Base-by-base conservation (phyloP, 2,113 vertebrate species). In the Tragelaphus scriptus region DNA sequence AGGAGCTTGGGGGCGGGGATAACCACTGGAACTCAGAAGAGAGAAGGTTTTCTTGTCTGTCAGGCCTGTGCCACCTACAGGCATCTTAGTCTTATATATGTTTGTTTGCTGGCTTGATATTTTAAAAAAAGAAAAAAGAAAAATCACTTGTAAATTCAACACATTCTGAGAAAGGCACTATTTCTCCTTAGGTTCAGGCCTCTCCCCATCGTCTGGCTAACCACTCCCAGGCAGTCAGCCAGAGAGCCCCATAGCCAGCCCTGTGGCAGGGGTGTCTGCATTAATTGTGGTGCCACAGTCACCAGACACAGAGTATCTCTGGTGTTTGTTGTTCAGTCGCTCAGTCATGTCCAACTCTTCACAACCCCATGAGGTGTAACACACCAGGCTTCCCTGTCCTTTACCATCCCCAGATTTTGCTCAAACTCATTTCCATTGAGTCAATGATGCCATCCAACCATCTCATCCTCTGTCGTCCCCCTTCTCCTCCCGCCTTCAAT, bases 21-120 rank as follows among this genome's bases (percentile, higher is more conserved):
- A 21, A 36, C 32, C 14, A 36, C 1, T 1, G 4, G 1, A 40
- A 25, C 7, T 16, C 25, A 55, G 58, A 56, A 58, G 0, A 26
- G 11, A 88, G 58, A 90, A 79, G 36, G 9, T 17, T 47, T 94
- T 90, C 65, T 65, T 12, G 49, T n/a, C 10, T 63, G 10, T n/a
- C 40, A 47, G 28, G 26, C 26, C 53, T 51, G 15, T 4, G 90
- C 16, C 17, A 65, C 53, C n/a, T 21, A n/a, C 17, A 80, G 28
- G 10, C 12, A 28, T 3, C 1, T 80, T 44, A 44, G 11, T 44
- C 58, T 77, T 82, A 58, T 85, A 47, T 21, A 17, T 36, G 28
- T 23, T 49, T 87, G 32, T 44, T 56, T 82, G 28, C 26, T 51
- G 56, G 53, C 36, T 85, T 81, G 17, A 56, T 65, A n/a, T 80